Percentiles rank a stretch among this genome's conserved stretches.
Evolutionary conservation across 2,888 invertebrate genomes (phyloP).

Genomic region (Lasioglossum villosulum): DNA sequence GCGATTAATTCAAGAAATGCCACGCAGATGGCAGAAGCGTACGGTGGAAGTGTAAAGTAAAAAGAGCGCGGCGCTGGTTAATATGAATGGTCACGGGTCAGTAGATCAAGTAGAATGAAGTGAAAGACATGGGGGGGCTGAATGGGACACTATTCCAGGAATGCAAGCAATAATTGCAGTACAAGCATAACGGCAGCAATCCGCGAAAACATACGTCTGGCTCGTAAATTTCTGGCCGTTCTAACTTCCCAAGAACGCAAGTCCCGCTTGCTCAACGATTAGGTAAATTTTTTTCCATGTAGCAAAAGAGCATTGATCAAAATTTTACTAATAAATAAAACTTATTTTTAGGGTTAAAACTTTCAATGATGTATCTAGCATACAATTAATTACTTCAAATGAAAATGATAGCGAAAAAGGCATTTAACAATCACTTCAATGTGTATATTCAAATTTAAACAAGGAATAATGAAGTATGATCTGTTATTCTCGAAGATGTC

Average conservation of each 20-base stretch:
- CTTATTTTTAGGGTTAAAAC: background rate
- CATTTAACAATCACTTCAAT: background rate
- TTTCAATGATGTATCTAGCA: background rate
- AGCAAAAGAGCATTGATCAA: background rate
- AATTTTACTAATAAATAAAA: background rate
- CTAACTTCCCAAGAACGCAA: background rate
- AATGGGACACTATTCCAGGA: constrained; percentile 35
- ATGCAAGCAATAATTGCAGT: constrained; percentile 25
- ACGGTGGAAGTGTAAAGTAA: constrained; percentile 53
- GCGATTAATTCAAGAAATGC: background rate
- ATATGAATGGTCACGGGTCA: constrained; percentile 41
- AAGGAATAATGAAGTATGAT: background rate
- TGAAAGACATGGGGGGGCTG: constrained; percentile 24
- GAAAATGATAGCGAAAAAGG: no score
- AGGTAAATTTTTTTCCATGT: background rate
- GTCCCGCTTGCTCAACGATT: background rate
- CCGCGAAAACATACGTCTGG: background rate
- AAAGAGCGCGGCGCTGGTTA: constrained; percentile 61
- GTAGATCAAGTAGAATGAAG: constrained; percentile 35
- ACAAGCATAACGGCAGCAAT: background rate
- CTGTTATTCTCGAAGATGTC: background rate
- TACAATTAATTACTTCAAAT: no score
- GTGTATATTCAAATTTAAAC: background rate
- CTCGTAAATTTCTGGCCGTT: constrained; percentile 9
- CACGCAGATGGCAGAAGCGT: constrained; percentile 37